These are phyloP conservation scores for Ophthalmolycus amberensis DNA, from an alignment of 2,113 vertebrate species.

Conservation along the genomic window DNA sequence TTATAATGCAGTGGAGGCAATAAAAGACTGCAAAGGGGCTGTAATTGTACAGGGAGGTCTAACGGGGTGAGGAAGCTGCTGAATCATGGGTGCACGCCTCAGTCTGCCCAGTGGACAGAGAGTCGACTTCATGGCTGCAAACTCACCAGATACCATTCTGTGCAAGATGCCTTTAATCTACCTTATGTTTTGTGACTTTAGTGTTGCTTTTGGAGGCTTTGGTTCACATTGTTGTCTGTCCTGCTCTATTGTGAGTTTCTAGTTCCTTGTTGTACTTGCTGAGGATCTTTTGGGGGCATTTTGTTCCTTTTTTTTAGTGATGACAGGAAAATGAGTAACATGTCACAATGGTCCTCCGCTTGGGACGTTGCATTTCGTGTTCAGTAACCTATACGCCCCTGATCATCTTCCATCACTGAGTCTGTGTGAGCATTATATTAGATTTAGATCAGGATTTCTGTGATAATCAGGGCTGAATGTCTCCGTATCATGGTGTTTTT, in stretches of 20 bases:
- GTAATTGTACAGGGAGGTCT: constrained; percentile 49
- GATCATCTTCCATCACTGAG: background rate
- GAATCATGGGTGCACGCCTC: constrained; percentile 63
- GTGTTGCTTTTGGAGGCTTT: background rate
- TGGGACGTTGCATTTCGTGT: background rate
- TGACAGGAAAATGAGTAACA: background rate
- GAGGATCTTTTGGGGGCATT: background rate
- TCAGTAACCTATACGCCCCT: background rate
- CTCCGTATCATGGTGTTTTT: background rate
- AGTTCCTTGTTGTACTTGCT: background rate
- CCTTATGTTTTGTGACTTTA: background rate
- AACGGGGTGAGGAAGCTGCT: constrained; percentile 68
- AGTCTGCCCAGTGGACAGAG: constrained; percentile 10
- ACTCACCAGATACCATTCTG: background rate
- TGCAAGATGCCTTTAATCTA: background rate
- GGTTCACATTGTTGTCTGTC: background rate
- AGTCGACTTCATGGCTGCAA: background rate
- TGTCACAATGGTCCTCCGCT: background rate
- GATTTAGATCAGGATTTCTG: background rate
- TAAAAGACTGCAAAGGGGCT: constrained; percentile 49
- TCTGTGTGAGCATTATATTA: background rate
- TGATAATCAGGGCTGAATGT: background rate
- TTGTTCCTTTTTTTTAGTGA: background rate
- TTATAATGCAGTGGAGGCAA: constrained; percentile 51
- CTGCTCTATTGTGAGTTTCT: background rate